These are phyloP conservation scores for Oreotrochilus melanogaster DNA, from an alignment of 2,113 vertebrate genomes.

Conservation along the genomic window DNA sequence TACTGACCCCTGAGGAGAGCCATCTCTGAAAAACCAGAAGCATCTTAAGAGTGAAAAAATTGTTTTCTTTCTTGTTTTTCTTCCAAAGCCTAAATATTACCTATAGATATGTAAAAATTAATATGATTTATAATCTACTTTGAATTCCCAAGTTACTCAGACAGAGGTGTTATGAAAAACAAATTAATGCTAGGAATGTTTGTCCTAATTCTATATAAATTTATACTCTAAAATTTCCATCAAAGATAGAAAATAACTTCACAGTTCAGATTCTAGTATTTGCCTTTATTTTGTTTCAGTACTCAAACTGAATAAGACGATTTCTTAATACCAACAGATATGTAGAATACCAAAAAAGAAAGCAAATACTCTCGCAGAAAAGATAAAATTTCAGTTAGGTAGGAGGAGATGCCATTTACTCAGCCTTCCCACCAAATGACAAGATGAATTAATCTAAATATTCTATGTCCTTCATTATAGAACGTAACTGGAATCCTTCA, in stretches of 20 bases:
- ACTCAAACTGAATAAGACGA: not conserved
- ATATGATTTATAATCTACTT: not conserved
- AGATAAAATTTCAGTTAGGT: not conserved
- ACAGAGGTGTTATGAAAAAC: not conserved
- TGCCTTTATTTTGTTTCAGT: not conserved
- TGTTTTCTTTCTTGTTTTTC: not conserved
- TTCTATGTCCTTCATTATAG: not conserved
- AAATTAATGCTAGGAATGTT: not conserved
- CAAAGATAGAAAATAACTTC: not conserved
- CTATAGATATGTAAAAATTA: not conserved
- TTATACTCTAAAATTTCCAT: not conserved
- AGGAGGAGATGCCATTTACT: not conserved
- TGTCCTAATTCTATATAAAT: not conserved
- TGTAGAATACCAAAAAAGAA: not conserved
- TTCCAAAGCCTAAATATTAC: not conserved
- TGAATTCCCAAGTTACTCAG: not conserved
- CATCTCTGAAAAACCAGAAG: not conserved
- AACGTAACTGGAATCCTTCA: not conserved
- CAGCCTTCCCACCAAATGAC: not conserved
- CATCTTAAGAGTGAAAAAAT: not conserved
- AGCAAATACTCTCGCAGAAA: not conserved
- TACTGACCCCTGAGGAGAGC: too few species aligned
- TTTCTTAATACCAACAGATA: not conserved
- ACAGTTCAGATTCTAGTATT: not conserved
- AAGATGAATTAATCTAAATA: not conserved